A percentile compares a stretch with the other conserved stretches of the same genome.
phyloP scores from a whole-genome alignment of 2,888 invertebrate genomes.

The Apamea sordens region DNA sequence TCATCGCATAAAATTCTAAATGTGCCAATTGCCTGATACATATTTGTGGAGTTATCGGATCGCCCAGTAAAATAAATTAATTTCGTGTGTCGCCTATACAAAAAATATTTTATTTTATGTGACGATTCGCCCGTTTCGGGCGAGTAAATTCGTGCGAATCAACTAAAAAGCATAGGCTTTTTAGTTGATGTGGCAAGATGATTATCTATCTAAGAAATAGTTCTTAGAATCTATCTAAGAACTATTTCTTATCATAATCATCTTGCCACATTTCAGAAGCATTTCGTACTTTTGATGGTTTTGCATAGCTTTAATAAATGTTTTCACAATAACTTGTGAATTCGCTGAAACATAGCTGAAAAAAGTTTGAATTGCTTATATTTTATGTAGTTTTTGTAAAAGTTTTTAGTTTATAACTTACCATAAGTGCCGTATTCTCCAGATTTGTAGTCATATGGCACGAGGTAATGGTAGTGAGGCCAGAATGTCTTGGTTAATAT shows the following conservation, averaged over 20 bases:
- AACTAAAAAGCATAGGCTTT: too few species aligned
- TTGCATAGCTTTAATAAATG: not conserved
- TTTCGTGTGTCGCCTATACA: too few species aligned
- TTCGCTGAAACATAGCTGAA: not conserved
- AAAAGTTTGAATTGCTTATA: not conserved
- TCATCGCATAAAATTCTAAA: too few species aligned
- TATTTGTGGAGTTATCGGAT: too few species aligned
- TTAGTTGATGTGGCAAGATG: too few species aligned
- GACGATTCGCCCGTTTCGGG: too few species aligned
- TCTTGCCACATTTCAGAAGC: not conserved
- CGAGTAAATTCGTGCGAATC: too few species aligned
- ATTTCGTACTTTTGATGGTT: not conserved
- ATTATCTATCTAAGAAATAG: too few species aligned
- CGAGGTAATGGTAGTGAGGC: constrained; percentile 95
- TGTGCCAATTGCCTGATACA: too few species aligned
- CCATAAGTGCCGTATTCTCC: constrained; percentile 95
- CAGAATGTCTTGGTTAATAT: constrained; percentile 94
- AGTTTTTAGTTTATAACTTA: constrained; percentile 64
- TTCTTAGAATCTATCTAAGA: too few species aligned
- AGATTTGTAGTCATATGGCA: constrained; percentile 95
- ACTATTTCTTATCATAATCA: not conserved
- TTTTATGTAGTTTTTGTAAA: not conserved
- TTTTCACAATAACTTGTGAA: not conserved
- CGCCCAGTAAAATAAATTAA: too few species aligned
- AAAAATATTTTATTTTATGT: too few species aligned